Evolutionary conservation across 92 coral and sea anemone genomes (phyloP).

Genomic region (Desmophyllum pertusum): DNA sequence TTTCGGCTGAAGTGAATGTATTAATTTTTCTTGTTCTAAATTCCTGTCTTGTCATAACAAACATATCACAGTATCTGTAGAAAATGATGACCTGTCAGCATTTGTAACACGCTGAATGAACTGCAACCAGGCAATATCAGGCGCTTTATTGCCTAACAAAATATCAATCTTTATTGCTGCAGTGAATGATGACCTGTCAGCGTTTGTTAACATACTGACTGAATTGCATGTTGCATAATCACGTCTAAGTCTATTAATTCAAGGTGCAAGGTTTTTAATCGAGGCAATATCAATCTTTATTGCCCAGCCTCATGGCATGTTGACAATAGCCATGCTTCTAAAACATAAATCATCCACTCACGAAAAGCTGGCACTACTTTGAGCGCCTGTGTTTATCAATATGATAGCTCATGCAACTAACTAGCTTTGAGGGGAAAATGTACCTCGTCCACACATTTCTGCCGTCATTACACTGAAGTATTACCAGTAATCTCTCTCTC

Average conservation of each 20-base stretch:
- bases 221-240: neutral
- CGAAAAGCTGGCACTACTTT: neutral
- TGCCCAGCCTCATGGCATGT: neutral
- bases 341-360: neutral
- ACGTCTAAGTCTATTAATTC: constrained; percentile 8
- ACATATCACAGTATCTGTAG: neutral
- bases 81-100: constrained; percentile 1
- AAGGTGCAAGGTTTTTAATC: neutral
- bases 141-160: too few species aligned
- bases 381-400: neutral
- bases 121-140: too few species aligned
- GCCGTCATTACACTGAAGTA: neutral
- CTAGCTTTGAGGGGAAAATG: too few species aligned
- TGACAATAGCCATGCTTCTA: constrained; percentile 1
- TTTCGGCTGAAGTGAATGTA: neutral
- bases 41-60: neutral
- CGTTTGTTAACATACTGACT: neutral
- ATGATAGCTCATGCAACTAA: too few species aligned
- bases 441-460: neutral
- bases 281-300: constrained; percentile 9
- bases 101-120: neutral
- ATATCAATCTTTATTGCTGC: too few species aligned
- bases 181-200: constrained; percentile 4
- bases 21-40: constrained; percentile 12
- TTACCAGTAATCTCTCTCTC: neutral